A percentile compares a stretch with the other conserved stretches of the same genome.
These are phyloP conservation scores for Chinchilla lanigera DNA, from an alignment of 2,113 vertebrate species.

Conservation along the genomic window DNA sequence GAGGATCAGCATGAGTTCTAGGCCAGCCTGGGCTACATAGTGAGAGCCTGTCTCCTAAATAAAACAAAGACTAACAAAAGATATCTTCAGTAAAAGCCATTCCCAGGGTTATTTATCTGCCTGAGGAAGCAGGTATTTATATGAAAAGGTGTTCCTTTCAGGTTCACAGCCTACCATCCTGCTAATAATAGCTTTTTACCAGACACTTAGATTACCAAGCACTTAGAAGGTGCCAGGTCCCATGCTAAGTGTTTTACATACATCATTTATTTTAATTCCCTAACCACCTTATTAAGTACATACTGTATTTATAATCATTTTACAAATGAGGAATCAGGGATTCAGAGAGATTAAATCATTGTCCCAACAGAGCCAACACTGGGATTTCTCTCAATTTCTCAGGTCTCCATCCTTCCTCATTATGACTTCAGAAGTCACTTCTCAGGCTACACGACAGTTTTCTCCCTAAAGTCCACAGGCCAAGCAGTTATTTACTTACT, in stretches of 20 bases:
- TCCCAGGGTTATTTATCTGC: neutral
- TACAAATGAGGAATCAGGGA: neutral
- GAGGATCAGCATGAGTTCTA: neutral
- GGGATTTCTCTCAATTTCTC: neutral
- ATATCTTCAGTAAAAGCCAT: neutral
- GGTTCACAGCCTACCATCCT: neutral
- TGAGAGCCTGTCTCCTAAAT: neutral
- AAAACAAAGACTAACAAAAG: neutral
- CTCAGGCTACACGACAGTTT: neutral
- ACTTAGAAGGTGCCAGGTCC: neutral
- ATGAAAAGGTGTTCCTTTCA: neutral
- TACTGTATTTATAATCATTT: slow-evolving; percentile 2
- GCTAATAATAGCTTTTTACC: neutral
- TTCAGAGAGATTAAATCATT: neutral
- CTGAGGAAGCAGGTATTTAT: neutral
- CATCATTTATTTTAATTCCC: neutral
- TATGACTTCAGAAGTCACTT: neutral
- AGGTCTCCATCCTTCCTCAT: neutral
- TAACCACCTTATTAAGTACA: neutral
- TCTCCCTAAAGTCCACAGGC: neutral
- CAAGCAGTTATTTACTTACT: neutral
- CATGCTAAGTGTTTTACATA: neutral
- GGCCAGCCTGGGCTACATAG: neutral
- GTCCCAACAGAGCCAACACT: neutral
- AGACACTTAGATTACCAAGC: neutral